A percentile compares a stretch with the other conserved stretches of the same genome.
Evolutionary conservation across 64 coral and sea anemone species (phyloP).

Genomic region (Platygyra sinensis): DNA sequence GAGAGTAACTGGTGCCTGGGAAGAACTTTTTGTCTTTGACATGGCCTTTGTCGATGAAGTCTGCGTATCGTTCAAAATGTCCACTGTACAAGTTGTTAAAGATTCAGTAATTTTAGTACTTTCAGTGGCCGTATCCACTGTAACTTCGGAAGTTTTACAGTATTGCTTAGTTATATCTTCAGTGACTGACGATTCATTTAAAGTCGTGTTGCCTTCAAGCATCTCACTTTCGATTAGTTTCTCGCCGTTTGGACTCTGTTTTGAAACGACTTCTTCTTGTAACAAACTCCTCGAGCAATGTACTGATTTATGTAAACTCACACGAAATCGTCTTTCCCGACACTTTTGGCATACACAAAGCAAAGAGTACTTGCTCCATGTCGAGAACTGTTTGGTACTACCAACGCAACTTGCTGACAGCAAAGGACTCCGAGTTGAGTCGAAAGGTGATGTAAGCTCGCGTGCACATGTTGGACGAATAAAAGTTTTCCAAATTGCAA

Average conservation of each 20-base stretch:
- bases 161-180: background rate
- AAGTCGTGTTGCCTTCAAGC: background rate
- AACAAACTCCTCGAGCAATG: slow-evolving; percentile 17
- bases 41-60: background rate
- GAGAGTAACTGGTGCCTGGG: background rate
- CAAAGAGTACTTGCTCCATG: background rate
- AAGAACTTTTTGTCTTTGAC: background rate
- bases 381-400: background rate
- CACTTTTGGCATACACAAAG: background rate
- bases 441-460: background rate
- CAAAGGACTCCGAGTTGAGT: background rate
- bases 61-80: background rate
- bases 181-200: background rate
- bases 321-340: background rate
- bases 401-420: background rate
- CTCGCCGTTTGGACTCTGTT: background rate
- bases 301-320: background rate
- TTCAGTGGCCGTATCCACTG: background rate
- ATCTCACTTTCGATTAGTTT: background rate
- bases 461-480: background rate
- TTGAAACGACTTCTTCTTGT: background rate
- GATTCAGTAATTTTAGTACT: background rate
- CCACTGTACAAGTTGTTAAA: background rate
- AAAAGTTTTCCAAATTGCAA: background rate
- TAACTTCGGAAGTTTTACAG: background rate